Conservation (phyloP, 2,797 vertebrate species). For the Epinephelus malabaricus region DNA sequence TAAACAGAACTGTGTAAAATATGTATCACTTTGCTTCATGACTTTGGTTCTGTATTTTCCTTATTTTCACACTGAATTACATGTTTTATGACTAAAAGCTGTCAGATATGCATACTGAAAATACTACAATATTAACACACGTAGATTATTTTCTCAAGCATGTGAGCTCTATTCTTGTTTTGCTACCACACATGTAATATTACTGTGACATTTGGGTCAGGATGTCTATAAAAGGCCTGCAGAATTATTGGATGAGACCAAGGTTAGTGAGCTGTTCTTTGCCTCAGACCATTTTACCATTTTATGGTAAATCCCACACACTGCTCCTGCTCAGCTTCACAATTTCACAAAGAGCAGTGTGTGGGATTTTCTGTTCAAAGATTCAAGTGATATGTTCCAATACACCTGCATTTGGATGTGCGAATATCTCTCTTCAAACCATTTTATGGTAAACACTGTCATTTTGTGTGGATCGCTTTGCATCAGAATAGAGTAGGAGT, state of each 20-base stretch:
- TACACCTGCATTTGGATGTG: too few species aligned
- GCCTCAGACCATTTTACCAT: background rate
- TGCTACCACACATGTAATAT: background rate
- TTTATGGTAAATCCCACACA: conserved; percentile 4
- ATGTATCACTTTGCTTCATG: background rate
- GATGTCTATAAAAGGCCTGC: background rate
- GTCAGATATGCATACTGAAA: background rate
- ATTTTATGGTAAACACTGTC: conserved; percentile 6
- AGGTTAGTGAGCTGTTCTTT: conserved; percentile 6
- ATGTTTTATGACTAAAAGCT: background rate
- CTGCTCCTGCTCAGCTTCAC: too few species aligned
- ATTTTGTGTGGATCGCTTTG: background rate
- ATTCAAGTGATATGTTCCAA: too few species aligned
- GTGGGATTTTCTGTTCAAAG: too few species aligned
- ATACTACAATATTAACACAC: background rate
- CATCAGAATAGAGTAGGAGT: conserved; percentile 1
- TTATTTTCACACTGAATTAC: background rate
- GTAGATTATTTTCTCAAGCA: conserved; percentile 4
- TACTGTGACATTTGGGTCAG: background rate
- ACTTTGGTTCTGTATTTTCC: background rate
- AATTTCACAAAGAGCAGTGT: too few species aligned
- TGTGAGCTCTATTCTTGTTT: conserved; percentile 1
- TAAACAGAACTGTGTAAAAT: background rate
- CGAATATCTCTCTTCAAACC: too few species aligned
- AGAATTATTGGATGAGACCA: conserved; percentile 21